Evolutionary conservation across 2,797 vertebrate genomes (phyloP).

Genomic region (Helostoma temminkii): DNA sequence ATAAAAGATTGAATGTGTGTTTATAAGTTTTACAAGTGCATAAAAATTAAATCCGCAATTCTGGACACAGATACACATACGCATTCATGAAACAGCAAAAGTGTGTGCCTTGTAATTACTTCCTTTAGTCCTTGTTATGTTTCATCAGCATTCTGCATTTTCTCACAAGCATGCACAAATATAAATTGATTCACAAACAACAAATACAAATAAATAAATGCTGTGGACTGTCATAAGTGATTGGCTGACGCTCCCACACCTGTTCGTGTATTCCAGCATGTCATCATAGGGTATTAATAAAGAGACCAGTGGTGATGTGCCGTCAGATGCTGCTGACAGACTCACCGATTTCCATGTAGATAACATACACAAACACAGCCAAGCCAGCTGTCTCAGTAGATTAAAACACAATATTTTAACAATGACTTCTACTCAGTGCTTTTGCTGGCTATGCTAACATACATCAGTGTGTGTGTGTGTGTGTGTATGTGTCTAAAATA

Average conservation of each 20-base stretch:
- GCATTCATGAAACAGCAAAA: constrained; percentile 41
- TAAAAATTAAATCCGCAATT: constrained; percentile 48
- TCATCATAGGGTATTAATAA: constrained; percentile 79
- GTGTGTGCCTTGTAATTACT: constrained; percentile 47
- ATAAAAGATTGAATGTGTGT: constrained; percentile 21
- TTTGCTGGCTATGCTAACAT: constrained; percentile 45
- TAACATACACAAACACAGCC: constrained; percentile 64
- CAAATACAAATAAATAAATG: constrained; percentile 30
- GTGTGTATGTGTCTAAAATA: no score
- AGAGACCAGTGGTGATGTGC: constrained; percentile 64
- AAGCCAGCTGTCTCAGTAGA: constrained; percentile 58
- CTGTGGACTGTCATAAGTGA: constrained; percentile 21
- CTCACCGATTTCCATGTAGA: constrained; percentile 70
- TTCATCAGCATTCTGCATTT: constrained; percentile 6
- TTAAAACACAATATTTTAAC: constrained; percentile 74
- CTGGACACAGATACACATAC: constrained; percentile 8
- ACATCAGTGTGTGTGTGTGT: constrained; percentile 7
- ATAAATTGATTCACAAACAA: constrained; percentile 23
- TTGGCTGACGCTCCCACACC: constrained; percentile 49
- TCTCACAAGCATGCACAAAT: constrained; percentile 5
- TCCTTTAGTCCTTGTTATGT: neutral
- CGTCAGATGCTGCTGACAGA: constrained; percentile 75
- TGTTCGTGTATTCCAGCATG: constrained; percentile 62
- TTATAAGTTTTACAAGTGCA: constrained; percentile 47
- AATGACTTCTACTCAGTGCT: constrained; percentile 59